phyloP scores from a whole-genome alignment of 2,797 vertebrate genomes.

The Sorex maritimensis region DNA sequence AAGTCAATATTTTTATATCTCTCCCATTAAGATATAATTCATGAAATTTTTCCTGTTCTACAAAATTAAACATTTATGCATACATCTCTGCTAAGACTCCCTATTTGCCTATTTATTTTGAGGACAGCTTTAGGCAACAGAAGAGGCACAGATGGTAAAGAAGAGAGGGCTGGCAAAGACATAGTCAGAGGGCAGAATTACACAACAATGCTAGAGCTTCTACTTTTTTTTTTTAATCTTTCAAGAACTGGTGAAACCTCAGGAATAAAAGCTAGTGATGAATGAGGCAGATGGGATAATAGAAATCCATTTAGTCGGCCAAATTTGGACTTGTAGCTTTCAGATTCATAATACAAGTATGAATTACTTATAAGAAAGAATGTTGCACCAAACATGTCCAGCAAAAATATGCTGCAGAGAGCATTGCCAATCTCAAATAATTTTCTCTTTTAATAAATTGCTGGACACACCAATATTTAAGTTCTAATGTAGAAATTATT shows the following conservation, averaged over 20 bases:
- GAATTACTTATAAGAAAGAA: not conserved
- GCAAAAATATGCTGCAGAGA: not conserved
- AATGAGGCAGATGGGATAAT: not conserved
- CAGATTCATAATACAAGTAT: not conserved
- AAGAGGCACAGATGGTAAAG: not conserved
- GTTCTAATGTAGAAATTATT: not conserved
- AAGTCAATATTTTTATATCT: not conserved
- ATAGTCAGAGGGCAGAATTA: not conserved
- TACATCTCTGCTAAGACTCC: not conserved
- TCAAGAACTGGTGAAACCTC: not conserved
- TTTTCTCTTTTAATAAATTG: not conserved
- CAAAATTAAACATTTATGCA: constrained; percentile 27
- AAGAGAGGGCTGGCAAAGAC: not conserved
- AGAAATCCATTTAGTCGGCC: not conserved
- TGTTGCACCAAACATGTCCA: not conserved
- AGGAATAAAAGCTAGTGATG: not conserved
- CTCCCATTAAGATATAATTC: not conserved
- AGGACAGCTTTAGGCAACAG: not conserved
- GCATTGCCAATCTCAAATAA: not conserved
- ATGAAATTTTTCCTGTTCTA: not conserved
- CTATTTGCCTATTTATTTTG: rapidly evolving
- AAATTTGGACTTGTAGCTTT: not conserved
- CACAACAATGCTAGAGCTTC: not conserved
- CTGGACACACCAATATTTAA: not conserved
- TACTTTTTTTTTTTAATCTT: no score